Percentiles rank a stretch among this genome's conserved stretches.
These are phyloP conservation scores for Fopius arisanus DNA, from an alignment of 1,140 invertebrate species.

Conservation along the genomic window DNA sequence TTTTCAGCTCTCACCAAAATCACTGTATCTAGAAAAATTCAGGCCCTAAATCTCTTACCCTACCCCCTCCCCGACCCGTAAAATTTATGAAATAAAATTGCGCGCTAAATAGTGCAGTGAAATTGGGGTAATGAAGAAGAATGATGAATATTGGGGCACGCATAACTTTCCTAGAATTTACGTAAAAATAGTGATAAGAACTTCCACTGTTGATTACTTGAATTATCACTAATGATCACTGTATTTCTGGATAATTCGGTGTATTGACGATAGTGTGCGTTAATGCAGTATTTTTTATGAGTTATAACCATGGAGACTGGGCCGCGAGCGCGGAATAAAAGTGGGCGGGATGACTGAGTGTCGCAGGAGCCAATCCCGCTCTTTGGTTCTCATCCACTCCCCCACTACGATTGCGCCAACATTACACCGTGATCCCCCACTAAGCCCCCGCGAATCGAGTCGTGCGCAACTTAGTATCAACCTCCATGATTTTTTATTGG, in stretches of 20 bases:
- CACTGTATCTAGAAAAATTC: no score
- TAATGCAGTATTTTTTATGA: background rate
- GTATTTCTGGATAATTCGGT: background rate
- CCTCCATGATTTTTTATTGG: background rate
- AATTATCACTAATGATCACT: no score
- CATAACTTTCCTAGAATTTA: no score
- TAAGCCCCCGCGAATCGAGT: background rate
- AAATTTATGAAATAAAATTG: no score
- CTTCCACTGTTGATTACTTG: no score
- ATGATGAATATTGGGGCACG: no score
- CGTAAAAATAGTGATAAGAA: no score
- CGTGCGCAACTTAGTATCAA: conserved; percentile 11
- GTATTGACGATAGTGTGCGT: background rate
- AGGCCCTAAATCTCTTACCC: no score
- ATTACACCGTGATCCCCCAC: conserved; percentile 10
- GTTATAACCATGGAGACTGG: conserved; percentile 16
- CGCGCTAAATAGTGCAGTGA: no score
- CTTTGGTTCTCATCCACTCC: conserved; percentile 26
- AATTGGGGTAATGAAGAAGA: no score
- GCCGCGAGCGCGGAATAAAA: background rate
- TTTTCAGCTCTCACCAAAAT: no score
- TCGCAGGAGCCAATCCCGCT: conserved; percentile 27
- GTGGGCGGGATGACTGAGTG: conserved; percentile 20
- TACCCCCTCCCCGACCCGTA: no score
- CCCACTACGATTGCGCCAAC: conserved; percentile 12